These are phyloP conservation scores for Eueides isabella DNA, from an alignment of 1,140 invertebrate genomes.

Conservation along the genomic window DNA sequence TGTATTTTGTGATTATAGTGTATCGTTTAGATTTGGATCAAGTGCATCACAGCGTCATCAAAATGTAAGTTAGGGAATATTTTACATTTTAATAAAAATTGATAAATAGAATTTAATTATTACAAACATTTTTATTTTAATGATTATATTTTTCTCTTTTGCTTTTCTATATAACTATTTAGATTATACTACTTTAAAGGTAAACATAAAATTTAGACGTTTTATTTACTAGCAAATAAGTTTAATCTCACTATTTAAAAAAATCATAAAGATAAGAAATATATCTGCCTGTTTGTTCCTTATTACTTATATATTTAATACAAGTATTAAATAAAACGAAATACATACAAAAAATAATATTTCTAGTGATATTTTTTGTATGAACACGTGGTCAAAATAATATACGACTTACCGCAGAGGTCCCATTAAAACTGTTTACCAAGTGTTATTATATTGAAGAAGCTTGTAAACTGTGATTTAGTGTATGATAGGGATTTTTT, in stretches of 20 bases:
- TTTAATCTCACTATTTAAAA: too few relatives aligned
- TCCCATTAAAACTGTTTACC: not conserved
- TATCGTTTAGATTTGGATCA: constrained; percentile 28
- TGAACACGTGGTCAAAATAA: not conserved
- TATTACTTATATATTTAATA: not conserved
- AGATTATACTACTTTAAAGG: too few relatives aligned
- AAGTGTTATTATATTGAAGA: not conserved
- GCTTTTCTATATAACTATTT: too few relatives aligned
- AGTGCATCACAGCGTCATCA: constrained; percentile 14
- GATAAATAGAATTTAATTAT: too few relatives aligned
- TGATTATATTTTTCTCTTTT: too few relatives aligned
- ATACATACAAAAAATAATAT: not conserved
- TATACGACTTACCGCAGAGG: not conserved
- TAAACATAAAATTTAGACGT: too few relatives aligned
- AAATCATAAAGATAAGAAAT: too few relatives aligned
- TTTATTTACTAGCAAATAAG: too few relatives aligned
- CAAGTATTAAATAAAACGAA: not conserved
- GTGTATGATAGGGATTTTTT: not conserved
- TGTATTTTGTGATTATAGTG: constrained; percentile 39
- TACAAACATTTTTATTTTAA: too few relatives aligned
- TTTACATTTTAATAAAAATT: too few relatives aligned
- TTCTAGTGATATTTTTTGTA: not conserved
- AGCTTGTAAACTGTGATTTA: not conserved
- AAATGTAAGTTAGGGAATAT: constrained; percentile 30
- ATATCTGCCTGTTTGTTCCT: too few relatives aligned